Evolutionary conservation across 2,888 invertebrate genomes (phyloP).

Genomic region (Cenopis cana): DNA sequence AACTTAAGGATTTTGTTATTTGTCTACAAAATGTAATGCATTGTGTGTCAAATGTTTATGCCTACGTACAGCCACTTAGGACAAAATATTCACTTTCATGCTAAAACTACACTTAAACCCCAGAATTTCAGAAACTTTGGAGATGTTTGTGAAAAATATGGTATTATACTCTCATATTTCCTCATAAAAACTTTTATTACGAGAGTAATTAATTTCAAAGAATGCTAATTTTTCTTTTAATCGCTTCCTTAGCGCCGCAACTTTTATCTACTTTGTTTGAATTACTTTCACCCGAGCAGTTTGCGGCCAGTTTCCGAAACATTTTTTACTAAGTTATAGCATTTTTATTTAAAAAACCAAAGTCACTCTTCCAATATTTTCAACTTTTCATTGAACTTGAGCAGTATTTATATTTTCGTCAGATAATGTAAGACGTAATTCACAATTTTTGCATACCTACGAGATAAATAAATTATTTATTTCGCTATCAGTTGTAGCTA

Average conservation of each 20-base stretch:
- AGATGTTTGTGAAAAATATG: slow-evolving; percentile 56
- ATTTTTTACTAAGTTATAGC: slow-evolving; percentile 65
- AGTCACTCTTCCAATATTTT: slow-evolving; percentile 50
- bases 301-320: slow-evolving; percentile 67
- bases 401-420: slow-evolving; percentile 13
- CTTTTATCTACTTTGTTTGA: slow-evolving; percentile 84
- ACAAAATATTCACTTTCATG: no score
- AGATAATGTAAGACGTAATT: not conserved
- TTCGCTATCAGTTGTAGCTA: no score
- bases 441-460: no score
- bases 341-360: slow-evolving; percentile 56
- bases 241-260: slow-evolving; percentile 80
- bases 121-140: slow-evolving; percentile 1
- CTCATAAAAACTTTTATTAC: slow-evolving; percentile 76
- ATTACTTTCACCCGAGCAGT: slow-evolving; percentile 78
- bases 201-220: slow-evolving; percentile 82
- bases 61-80: no score
- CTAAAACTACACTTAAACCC: not conserved
- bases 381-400: slow-evolving; percentile 15
- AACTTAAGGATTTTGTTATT: no score
- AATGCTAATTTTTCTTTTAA: slow-evolving; percentile 84
- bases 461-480: no score
- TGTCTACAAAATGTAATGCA: no score
- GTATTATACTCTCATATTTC: slow-evolving; percentile 67
- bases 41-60: no score